Evolutionary conservation across 2,113 vertebrate genomes (phyloP).

Genomic region (Melierax canorus): DNA sequence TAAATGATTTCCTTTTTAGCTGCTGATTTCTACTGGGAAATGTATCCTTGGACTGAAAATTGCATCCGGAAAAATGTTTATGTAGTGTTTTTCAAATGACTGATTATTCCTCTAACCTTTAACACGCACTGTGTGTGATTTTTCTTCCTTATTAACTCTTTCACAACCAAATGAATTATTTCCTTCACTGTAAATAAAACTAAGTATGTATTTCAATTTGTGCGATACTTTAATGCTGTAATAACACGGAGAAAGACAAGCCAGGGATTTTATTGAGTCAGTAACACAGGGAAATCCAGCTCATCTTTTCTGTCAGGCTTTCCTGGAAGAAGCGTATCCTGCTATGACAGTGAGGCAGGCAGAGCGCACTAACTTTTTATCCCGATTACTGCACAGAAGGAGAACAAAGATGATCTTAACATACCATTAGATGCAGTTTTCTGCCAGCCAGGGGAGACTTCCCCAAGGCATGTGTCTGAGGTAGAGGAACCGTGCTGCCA

Average conservation of each 20-base stretch:
- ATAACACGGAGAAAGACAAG: neutral
- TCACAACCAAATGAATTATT: constrained; percentile 52
- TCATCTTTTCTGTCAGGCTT: neutral
- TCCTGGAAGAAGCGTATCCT: neutral
- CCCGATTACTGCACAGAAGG: neutral
- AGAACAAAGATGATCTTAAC: neutral
- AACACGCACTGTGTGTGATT: constrained; percentile 84
- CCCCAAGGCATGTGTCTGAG: neutral
- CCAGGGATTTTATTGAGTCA: neutral
- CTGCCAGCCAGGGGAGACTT: neutral
- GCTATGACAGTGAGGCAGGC: neutral
- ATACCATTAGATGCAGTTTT: neutral
- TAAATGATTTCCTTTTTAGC: constrained; percentile 99
- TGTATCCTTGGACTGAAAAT: constrained; percentile 98
- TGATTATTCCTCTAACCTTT: constrained; percentile 98
- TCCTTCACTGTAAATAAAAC: constrained; percentile 43
- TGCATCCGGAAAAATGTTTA: constrained; percentile 99
- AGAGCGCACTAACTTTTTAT: neutral
- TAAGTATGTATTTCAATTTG: neutral
- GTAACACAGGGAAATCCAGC: neutral
- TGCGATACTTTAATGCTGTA: neutral
- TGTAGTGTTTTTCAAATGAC: constrained; percentile 95
- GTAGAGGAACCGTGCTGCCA: constrained; percentile 36
- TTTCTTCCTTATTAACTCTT: constrained; percentile 84
- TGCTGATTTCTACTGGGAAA: constrained; percentile 99